phyloP scores from a whole-genome alignment of 2,888 invertebrate species.

The Apamea crenata region DNA sequence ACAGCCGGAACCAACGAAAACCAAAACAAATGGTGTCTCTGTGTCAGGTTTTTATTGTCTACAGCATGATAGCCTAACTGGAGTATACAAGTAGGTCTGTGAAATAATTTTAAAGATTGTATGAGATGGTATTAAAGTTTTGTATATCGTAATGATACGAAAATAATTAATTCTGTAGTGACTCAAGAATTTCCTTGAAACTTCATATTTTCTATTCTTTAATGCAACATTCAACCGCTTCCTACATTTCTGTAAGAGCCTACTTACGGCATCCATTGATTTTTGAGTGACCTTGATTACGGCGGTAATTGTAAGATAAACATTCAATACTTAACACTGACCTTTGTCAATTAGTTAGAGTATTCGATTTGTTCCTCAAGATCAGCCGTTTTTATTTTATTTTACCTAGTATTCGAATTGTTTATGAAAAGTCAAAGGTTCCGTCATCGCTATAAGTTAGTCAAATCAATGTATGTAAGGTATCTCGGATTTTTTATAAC shows the following conservation, averaged over 20 bases:
- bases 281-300: conserved; percentile 77
- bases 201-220: conserved; percentile 45
- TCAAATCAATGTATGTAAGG: background rate
- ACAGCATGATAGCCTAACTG: background rate
- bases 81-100: background rate
- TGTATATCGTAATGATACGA: background rate
- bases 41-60: background rate
- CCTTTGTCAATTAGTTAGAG: conserved; percentile 83
- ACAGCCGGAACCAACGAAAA: no score
- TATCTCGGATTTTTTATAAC: background rate
- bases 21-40: no score
- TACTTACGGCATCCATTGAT: conserved; percentile 66
- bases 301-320: conserved; percentile 83
- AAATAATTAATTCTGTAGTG: background rate
- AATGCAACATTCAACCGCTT: conserved; percentile 34
- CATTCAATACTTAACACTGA: conserved; percentile 79
- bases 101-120: background rate
- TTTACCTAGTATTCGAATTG: conserved; percentile 18
- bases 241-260: conserved; percentile 44
- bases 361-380: conserved; percentile 73
- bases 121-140: background rate
- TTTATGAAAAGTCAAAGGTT: conserved; percentile 9
- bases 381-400: conserved; percentile 54
- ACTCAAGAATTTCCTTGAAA: conserved; percentile 39
- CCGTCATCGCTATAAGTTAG: background rate